These are phyloP conservation scores for Zaprionus bogoriensis DNA, from an alignment of 2,888 invertebrate species.

Conservation along the genomic window DNA sequence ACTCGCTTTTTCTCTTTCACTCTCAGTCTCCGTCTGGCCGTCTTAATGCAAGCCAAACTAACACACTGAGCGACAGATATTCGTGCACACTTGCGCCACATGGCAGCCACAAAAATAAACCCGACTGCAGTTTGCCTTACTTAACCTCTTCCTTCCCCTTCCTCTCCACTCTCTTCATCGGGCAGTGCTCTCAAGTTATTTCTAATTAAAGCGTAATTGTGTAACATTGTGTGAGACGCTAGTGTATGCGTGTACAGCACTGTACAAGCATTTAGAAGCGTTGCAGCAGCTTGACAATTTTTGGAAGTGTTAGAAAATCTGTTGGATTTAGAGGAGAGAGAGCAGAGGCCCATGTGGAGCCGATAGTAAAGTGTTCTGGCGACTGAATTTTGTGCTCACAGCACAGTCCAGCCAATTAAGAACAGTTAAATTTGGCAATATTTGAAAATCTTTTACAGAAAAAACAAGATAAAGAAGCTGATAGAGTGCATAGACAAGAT, in stretches of 20 bases:
- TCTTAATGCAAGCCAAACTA: constrained; percentile 7
- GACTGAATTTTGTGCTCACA: no score
- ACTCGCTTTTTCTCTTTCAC: neutral
- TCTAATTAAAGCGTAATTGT: constrained; percentile 68
- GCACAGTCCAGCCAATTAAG: constrained; percentile 17
- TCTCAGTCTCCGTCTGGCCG: constrained; percentile 13
- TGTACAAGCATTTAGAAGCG: neutral
- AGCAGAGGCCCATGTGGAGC: no score
- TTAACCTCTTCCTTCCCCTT: neutral
- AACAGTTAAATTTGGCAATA: neutral
- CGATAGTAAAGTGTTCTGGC: no score
- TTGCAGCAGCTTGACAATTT: neutral
- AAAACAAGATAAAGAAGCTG: neutral
- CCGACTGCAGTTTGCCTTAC: constrained; percentile 41
- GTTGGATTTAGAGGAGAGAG: no score
- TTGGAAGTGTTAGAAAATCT: no score
- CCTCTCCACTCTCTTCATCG: neutral
- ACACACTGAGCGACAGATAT: constrained; percentile 1
- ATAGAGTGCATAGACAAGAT: no score
- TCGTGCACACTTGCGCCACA: constrained; percentile 30
- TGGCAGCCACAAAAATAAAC: constrained; percentile 59
- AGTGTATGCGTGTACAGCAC: neutral
- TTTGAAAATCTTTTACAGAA: neutral
- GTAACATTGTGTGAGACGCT: constrained; percentile 9
- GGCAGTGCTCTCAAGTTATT: constrained; percentile 32